Base-by-base conservation (phyloP, 2,888 invertebrate species). In the Cactoblastis cactorum region DNA sequence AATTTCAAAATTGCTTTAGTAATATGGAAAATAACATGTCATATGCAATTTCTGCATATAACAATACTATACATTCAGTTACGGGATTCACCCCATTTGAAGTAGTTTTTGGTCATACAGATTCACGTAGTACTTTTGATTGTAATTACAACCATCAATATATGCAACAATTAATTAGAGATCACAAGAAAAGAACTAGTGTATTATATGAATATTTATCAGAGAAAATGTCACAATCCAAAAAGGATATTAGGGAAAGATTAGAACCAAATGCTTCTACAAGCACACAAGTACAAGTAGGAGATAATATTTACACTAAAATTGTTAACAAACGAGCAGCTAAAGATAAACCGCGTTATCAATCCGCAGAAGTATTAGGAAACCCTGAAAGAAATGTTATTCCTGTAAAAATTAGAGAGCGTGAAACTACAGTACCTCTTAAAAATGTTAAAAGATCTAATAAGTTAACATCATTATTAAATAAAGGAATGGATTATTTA, bases 301-400 rank as follows among this genome's bases (percentile, higher is more conserved):
- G 61, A 1, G 56, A 63, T 24, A 32, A 28, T 8, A 45, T 60
- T 17, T 63, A 53, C 45, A 57, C 58, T 53, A 63, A 60, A 56
- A 55, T 47, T 14, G 57, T 56, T 14, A 45, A 55, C n/a, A 58
- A 52, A 4, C 50, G 60, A 18, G 57, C 58, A 45, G 56, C 57
- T 3, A 59, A 64, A 33, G 50, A 63, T 22, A 14, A 53, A 38
- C 59, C 63, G 1, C 50, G 63, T 3, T 63, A 55, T 12, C 55
- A 59, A 35, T 56, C 61, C 34, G 62, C 59, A 2, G 46, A 51
- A 45, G 61, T 59, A 1, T 8, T 8, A 12, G 24, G 24, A 14
- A 14, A 41, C 2, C 2, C 14, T 24, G 4, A 53, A 39, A 50
- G 45, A 12, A 63, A 60, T 39, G 57, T 54, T 9, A 19, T 50